Base-by-base conservation (phyloP, 2,888 invertebrate species). In the Creontiades dilutus region DNA sequence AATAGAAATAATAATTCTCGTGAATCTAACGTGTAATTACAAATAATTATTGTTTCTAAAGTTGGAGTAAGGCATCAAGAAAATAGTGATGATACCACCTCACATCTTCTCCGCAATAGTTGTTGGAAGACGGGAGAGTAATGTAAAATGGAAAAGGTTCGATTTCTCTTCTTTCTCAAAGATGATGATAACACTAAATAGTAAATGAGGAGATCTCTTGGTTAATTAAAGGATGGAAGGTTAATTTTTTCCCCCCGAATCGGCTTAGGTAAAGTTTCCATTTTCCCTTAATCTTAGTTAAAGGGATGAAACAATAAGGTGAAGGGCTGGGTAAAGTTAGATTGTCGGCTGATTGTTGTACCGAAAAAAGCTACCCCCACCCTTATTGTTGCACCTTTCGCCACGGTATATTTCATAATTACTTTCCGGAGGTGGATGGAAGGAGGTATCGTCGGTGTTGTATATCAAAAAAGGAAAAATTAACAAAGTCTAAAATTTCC, bases 401-500 rank as follows among this genome's bases (percentile, higher is more conserved):
- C 84, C 80, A 82, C 52, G 84, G 90, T 90, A 90, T 90, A 90
- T 90, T 90, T 90, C 90, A 90, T 90, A 90, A 90, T 90, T 90
- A 90, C 89, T 89, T 84, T 75, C 55, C 27, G 84, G 75, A 46
- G 61, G 68, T 52, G 88, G 27, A 12, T 19, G 68, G 19, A 27
- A 68, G 68, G 68, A 27, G 82, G 82, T 52, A 47, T 57, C 78
- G 48, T 48, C 90, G 82, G 86, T 87, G 90, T 90, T 90, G 90
- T 90, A 89, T 89, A 85, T 89, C 89, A 89, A 91, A 91, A 91
- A 90, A 89, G 90, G 89, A 91, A 91, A 91, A 91, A 91, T 91
- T 91, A 91, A 91, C 91, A 90, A 91, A 91, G 91, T 91, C 90
- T 90, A 91, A 91, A 91, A 91, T 91, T 91, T 91, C 91, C 91